These are phyloP conservation scores for Oryzias woworae DNA, from an alignment of 2,113 vertebrate species.

Conservation along the genomic window DNA sequence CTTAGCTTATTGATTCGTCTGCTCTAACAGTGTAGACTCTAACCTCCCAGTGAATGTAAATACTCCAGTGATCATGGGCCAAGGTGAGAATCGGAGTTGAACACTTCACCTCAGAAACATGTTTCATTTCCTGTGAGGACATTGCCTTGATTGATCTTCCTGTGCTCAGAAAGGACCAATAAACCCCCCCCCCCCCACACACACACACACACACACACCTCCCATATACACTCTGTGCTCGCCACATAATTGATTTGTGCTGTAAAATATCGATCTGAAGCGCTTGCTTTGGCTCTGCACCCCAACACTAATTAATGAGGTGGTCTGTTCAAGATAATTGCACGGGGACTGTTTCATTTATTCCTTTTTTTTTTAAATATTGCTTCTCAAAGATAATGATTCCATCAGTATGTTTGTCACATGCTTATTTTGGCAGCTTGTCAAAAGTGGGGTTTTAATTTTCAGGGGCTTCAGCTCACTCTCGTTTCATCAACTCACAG, in stretches of 20 bases:
- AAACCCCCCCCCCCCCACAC: neutral
- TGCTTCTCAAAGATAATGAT: slow-evolving; percentile 32
- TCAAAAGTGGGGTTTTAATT: slow-evolving; percentile 6
- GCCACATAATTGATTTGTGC: slow-evolving; percentile 25
- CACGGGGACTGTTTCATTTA: neutral
- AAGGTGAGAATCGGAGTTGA: slow-evolving; percentile 16
- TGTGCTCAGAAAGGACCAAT: slow-evolving; percentile 6
- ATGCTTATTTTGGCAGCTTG: slow-evolving; percentile 20
- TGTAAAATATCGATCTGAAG: slow-evolving; percentile 21
- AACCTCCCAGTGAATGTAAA: slow-evolving; percentile 10
- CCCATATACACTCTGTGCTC: slow-evolving; percentile 6
- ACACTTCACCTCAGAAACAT: slow-evolving; percentile 15
- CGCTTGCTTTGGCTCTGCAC: neutral
- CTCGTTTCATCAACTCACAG: slow-evolving; percentile 9
- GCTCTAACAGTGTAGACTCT: neutral
- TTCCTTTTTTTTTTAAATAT: neutral
- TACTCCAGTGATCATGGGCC: slow-evolving; percentile 3
- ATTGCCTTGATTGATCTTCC: slow-evolving; percentile 21
- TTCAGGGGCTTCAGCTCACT: neutral
- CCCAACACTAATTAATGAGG: slow-evolving; percentile 11
- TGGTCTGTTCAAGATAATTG: neutral
- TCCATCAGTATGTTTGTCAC: slow-evolving; percentile 40
- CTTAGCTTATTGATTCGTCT: neutral
- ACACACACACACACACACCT: neutral
- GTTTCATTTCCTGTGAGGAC: slow-evolving; percentile 37